Conservation (phyloP, 2,797 vertebrate species). For the Ctenosaura bakeri region DNA sequence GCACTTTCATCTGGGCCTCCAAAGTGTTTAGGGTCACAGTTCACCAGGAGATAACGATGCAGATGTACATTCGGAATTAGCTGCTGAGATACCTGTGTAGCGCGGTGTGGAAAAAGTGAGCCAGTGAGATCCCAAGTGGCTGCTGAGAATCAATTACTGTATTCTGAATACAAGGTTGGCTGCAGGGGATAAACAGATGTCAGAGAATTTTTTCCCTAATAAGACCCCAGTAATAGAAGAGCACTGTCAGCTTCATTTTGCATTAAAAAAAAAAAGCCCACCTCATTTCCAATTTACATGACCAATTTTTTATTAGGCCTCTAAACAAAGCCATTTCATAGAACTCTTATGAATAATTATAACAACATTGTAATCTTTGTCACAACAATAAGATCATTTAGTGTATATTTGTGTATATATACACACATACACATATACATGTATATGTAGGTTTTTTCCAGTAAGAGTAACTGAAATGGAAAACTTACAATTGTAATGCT, state of each 20-base stretch:
- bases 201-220: constrained; percentile 91
- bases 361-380: background rate
- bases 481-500: background rate
- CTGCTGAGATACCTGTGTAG: constrained; percentile 87
- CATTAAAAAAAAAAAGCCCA: constrained; percentile 80
- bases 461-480: background rate
- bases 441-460: constrained; percentile 52
- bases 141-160: constrained; percentile 95
- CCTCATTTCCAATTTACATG: constrained; percentile 87
- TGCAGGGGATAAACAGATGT: constrained; percentile 92
- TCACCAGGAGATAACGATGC: constrained; percentile 89
- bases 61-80: constrained; percentile 87
- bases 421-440: no score
- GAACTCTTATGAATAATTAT: constrained; percentile 49
- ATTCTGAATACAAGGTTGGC: constrained; percentile 93
- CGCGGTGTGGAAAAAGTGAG: constrained; percentile 85
- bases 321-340: constrained; percentile 86
- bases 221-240: constrained; percentile 89
- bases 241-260: constrained; percentile 92
- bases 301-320: constrained; percentile 83
- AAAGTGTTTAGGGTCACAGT: constrained; percentile 90
- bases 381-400: background rate
- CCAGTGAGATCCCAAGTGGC: constrained; percentile 88
- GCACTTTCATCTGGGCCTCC: constrained; percentile 87
- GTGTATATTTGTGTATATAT: background rate